Base-by-base conservation (phyloP, 2,113 vertebrate genomes). In the Progne subis region DNA sequence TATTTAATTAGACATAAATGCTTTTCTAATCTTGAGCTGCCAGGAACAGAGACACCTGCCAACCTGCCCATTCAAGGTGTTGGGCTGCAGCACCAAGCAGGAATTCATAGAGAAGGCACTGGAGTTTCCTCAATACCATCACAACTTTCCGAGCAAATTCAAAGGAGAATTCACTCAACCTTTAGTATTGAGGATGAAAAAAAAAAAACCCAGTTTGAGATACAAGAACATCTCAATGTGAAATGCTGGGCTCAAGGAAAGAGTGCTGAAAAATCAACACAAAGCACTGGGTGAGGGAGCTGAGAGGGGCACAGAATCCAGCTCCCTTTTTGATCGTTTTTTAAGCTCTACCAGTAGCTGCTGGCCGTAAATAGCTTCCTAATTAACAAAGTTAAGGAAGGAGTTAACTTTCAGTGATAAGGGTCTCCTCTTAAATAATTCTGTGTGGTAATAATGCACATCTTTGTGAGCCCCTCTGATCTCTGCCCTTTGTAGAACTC, bases 71-170 rank as follows among this genome's bases (percentile, higher is more conserved):
- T 32, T 61, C 31, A 34, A 14, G 46, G 39, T 29, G 56, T 4
- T 65, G 64, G 52, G 78, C 28, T 68, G 53, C 71, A 81, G 74
- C 47, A 78, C 67, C 56, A 86, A 83, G 60, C n/a, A 49, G 47
- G 17, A 82, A 82, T 61, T 82, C 9, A 14, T 3, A 41, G 0
- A 2, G 84, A 43, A 75, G 21, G 31, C 16, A 24, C 1, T 16
- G 43, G 63, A 82, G 37, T 18, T 74, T 55, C 59, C 55, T 55
- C 56, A 71, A 2, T 4, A 70, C 7, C 67, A 82, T 11, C 25
- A 14, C 28, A 46, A 37, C 6, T 57, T 81, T 17, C 50, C 0
- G 0, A 61, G 23, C 39, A 71, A 41, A 68, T 31, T 34, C 29
- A 52, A 46, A 43, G 18, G 29, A 55, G 39, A 46, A 39, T 39